Percentiles rank a stretch among this genome's conserved stretches.
These are phyloP conservation scores for Gerris lacustris DNA, from an alignment of 2,888 invertebrate species.

Conservation along the genomic window DNA sequence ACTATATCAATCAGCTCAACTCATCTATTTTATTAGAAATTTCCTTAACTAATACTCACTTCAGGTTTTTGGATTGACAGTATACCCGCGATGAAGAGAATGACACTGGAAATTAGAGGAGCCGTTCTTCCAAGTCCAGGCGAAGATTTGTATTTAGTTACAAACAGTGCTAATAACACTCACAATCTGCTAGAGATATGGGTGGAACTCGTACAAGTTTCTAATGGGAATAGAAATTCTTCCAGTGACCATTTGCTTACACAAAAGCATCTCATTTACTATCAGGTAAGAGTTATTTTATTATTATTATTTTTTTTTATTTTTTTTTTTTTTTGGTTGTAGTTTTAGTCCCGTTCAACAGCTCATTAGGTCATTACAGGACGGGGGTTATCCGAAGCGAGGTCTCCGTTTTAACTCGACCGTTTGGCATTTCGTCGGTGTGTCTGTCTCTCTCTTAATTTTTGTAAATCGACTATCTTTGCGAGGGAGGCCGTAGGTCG, in stretches of 20 bases:
- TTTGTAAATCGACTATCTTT: too few relatives aligned
- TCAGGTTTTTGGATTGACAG: constrained; percentile 32
- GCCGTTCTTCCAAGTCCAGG: constrained; percentile 41
- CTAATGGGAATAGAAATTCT: constrained; percentile 27
- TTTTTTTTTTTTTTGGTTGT: too few relatives aligned
- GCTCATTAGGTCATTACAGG: too few relatives aligned
- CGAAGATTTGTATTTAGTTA: constrained; percentile 18
- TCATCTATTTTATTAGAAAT: not conserved
- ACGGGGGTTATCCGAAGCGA: too few relatives aligned
- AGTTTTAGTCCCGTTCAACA: too few relatives aligned
- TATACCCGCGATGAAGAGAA: constrained; percentile 37
- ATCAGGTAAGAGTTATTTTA: constrained; percentile 14
- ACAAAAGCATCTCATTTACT: constrained; percentile 18
- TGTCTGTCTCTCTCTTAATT: too few relatives aligned
- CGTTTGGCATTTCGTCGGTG: too few relatives aligned
- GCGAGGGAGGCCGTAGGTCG: too few relatives aligned
- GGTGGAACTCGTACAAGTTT: constrained; percentile 37
- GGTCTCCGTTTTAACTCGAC: too few relatives aligned
- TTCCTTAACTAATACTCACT: constrained; percentile 6
- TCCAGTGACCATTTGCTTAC: constrained; percentile 9
- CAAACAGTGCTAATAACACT: constrained; percentile 42
- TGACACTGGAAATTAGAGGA: constrained; percentile 47
- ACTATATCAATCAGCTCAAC: not conserved
- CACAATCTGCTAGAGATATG: constrained; percentile 40
- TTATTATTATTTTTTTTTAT: too few relatives aligned